Evolutionary conservation across 2,888 invertebrate genomes (phyloP), one percentile per base, ranked within the genome.

Genomic region (Mesochorus sp.): DNA sequence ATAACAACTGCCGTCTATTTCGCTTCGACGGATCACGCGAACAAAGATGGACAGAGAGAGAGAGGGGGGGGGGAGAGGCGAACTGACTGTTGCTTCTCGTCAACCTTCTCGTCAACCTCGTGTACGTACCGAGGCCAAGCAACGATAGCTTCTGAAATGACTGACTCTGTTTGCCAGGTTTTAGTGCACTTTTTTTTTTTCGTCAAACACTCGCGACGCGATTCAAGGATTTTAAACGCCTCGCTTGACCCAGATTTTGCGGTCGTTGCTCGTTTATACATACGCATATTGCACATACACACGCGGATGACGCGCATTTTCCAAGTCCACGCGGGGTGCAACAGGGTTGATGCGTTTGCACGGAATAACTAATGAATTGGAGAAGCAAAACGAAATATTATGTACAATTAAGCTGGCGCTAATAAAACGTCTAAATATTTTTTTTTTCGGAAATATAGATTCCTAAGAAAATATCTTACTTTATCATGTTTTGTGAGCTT

Each of bases 161-260:
- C 44, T 51, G 73, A 81, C 78, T 81, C 79, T 78, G 80, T 84
- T 77, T 53, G n/a, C 34, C 42, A 19, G 51, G 39, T 72, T 79
- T 71, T 57, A 55, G 14, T 62, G 8, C 62, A 39, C 68, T 72
- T 68, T 37, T 75, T 67, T 75, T 61, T 61, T 76, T 66, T 42
- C 59, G 47, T 72, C 34, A 51, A 68, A 75, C 44, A 28, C 62
- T 34, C 53, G 59, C 66, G 76, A 76, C 72, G 82, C 80, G 80
- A 84, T 84, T 87, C 89, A 90, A 90, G 90, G 90, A 89, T 88
- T 84, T 83, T 85, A 87, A 87, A 87, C 87, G 87, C 86, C 64
- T 78, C 87, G 84, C 88, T 88, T 88, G 89, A 89, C 89, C 90
- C 87, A 90, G 88, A 90, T 90, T 89, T 89, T 89, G 86, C 70